phyloP scores from a whole-genome alignment of 2,888 invertebrate species.

The Metellina segmentata region DNA sequence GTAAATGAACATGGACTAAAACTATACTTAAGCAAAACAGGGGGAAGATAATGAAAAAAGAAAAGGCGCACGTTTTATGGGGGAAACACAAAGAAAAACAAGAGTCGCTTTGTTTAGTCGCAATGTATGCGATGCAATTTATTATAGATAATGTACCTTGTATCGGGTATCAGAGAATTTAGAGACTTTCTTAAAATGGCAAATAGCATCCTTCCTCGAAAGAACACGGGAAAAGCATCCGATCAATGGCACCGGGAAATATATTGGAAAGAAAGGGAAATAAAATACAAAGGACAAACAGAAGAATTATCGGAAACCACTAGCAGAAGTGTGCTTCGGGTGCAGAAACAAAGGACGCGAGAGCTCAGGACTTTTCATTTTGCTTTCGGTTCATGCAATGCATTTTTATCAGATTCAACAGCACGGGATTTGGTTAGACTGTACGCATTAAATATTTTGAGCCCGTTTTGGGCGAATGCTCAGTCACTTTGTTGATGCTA shows the following conservation, averaged over 20 bases:
- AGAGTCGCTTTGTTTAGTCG: background rate
- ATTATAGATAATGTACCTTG: conserved; percentile 9
- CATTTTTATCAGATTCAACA: background rate
- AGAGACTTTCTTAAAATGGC: conserved; percentile 17
- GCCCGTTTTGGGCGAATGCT: too few relatives aligned
- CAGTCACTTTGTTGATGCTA: too few relatives aligned
- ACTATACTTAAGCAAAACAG: background rate
- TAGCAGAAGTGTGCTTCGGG: conserved; percentile 40
- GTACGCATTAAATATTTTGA: too few relatives aligned
- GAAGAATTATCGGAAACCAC: conserved; percentile 70
- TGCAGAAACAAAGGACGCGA: conserved; percentile 24
- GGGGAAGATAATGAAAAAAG: background rate
- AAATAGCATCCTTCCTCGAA: background rate
- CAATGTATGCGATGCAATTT: conserved; percentile 13
- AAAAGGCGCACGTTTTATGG: background rate
- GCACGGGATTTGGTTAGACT: background rate
- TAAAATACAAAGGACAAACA: conserved; percentile 52
- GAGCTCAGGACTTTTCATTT: background rate
- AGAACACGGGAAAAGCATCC: conserved; percentile 29
- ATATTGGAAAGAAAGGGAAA: conserved; percentile 29
- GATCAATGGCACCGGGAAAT: conserved; percentile 40
- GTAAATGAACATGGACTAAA: background rate
- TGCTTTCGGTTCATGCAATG: background rate
- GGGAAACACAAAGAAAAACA: background rate
- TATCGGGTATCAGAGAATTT: conserved; percentile 6